Conservation (phyloP, 2,888 invertebrate species). For the Chrysolina haemoptera region DNA sequence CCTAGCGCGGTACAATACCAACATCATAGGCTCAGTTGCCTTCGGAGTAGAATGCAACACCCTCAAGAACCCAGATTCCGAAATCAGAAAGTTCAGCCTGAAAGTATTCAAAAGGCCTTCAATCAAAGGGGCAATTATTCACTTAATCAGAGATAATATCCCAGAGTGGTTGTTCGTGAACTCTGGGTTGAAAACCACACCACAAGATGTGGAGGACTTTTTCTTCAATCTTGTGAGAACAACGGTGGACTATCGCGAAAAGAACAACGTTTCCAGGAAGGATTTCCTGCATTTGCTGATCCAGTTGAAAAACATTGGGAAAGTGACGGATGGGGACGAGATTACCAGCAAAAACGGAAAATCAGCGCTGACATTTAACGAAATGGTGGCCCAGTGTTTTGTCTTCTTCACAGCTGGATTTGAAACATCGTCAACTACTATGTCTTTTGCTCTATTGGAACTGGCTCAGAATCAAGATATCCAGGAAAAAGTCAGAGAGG, state of each 20-base stretch:
- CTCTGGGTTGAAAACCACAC: slow-evolving; percentile 49
- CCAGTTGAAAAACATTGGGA: slow-evolving; percentile 66
- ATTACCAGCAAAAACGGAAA: slow-evolving; percentile 36
- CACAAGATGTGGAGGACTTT: slow-evolving; percentile 63
- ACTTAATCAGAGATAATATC: slow-evolving; percentile 6
- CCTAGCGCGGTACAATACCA: slow-evolving; percentile 73
- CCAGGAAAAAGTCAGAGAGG: slow-evolving; percentile 33
- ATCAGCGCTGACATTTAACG: slow-evolving; percentile 3
- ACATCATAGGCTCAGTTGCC: slow-evolving; percentile 73
- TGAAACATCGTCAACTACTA: slow-evolving; percentile 53
- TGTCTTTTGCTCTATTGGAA: slow-evolving; percentile 53
- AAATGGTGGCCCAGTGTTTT: slow-evolving; percentile 46
- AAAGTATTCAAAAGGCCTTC: slow-evolving; percentile 34
- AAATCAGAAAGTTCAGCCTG: slow-evolving; percentile 64
- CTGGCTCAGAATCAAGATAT: slow-evolving; percentile 46
- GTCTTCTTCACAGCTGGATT: slow-evolving; percentile 54
- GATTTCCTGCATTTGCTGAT: slow-evolving; percentile 73
- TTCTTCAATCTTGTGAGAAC: slow-evolving; percentile 68
- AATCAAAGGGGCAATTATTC: neutral
- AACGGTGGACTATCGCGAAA: slow-evolving; percentile 69
- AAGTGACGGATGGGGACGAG: slow-evolving; percentile 64
- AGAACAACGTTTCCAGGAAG: slow-evolving; percentile 69
- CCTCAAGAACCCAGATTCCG: slow-evolving; percentile 70
- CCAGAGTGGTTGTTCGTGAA: neutral
- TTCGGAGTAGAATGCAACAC: slow-evolving; percentile 75